A percentile compares a stretch with the other conserved stretches of the same genome.
These are phyloP conservation scores for Willowsia nigromaculata DNA, from an alignment of 2,888 invertebrate genomes.

Conservation along the genomic window DNA sequence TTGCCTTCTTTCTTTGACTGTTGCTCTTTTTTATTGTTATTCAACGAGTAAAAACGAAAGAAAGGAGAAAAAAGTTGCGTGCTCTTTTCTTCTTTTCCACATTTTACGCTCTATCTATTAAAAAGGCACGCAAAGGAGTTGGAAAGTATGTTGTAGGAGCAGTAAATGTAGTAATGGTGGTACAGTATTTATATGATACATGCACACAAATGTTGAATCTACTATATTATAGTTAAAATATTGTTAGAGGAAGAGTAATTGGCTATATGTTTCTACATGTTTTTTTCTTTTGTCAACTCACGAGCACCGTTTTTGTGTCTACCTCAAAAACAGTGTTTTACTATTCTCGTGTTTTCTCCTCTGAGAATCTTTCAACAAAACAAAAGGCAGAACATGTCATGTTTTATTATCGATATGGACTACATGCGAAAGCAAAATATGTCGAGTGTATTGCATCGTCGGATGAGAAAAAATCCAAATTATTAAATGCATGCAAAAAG, in stretches of 20 bases:
- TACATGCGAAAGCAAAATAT: neutral
- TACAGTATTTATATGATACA: no score
- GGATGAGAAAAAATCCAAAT: no score
- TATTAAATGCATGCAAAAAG: no score
- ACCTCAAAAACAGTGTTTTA: neutral
- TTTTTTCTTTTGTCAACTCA: neutral
- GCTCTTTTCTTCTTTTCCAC: neutral
- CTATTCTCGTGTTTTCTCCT: neutral
- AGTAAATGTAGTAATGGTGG: neutral
- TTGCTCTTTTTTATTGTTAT: conserved; percentile 32
- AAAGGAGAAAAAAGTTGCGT: neutral
- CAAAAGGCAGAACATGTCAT: conserved; percentile 1
- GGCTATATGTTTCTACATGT: neutral
- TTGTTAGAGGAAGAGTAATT: neutral
- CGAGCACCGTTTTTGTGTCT: neutral
- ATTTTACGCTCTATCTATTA: conserved; percentile 12
- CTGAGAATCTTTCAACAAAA: neutral
- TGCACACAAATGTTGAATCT: no score
- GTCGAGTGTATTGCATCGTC: neutral
- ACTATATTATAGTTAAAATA: no score
- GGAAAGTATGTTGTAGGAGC: neutral
- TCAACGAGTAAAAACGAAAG: neutral
- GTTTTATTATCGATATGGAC: neutral
- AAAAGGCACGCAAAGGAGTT: neutral
- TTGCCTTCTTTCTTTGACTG: conserved; percentile 2